These are phyloP conservation scores for Alcis repandata DNA, from an alignment of 2,888 invertebrate genomes.

Conservation along the genomic window DNA sequence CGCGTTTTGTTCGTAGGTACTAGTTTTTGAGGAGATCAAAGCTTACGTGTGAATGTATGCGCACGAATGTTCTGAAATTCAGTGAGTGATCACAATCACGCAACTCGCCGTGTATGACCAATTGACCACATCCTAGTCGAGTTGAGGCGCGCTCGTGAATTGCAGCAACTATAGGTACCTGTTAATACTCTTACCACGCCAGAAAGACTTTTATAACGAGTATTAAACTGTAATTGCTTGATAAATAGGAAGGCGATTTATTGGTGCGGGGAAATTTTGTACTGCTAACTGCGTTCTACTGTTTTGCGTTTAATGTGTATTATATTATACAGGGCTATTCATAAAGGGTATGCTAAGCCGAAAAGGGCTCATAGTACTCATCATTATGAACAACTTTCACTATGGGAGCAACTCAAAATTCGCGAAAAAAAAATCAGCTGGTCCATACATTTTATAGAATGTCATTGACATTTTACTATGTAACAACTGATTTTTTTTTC, in stretches of 20 bases:
- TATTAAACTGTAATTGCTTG: conserved; percentile 38
- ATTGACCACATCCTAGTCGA: background rate
- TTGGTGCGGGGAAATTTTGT: background rate
- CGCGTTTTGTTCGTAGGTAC: background rate
- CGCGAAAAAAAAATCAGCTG: too few species aligned
- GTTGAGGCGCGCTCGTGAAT: background rate
- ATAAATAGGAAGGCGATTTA: conserved; percentile 26
- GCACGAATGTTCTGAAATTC: background rate
- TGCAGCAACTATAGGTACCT: background rate
- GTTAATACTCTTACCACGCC: conserved; percentile 14
- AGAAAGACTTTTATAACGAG: conserved; percentile 26
- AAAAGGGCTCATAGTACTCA: too few species aligned
- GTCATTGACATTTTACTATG: too few species aligned
- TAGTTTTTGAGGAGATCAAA: background rate
- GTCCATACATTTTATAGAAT: too few species aligned
- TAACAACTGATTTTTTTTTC: too few species aligned
- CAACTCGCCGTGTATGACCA: too few species aligned
- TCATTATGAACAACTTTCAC: too few species aligned
- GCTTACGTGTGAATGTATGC: background rate
- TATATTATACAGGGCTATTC: background rate
- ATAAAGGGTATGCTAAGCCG: too few species aligned
- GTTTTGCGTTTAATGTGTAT: too few species aligned
- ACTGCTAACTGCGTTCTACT: too few species aligned
- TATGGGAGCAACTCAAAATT: too few species aligned
- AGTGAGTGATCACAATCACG: background rate